These are phyloP conservation scores for Plodia interpunctella DNA, from an alignment of 1,140 invertebrate genomes.

Conservation along the genomic window DNA sequence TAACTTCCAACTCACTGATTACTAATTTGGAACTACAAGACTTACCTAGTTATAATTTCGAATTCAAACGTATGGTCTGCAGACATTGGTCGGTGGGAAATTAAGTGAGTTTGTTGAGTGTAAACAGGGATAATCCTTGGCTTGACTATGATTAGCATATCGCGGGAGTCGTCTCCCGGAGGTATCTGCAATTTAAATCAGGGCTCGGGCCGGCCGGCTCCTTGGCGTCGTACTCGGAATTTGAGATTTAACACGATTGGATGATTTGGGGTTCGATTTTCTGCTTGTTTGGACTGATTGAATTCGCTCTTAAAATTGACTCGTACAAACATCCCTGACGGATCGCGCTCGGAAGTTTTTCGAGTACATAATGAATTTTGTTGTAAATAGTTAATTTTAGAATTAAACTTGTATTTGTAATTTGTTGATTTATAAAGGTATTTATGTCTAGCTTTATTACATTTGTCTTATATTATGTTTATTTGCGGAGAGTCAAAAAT, in stretches of 20 bases:
- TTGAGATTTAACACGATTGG: slow-evolving; percentile 68
- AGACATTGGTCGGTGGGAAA: slow-evolving; percentile 64
- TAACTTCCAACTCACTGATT: too few species aligned
- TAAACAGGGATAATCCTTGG: slow-evolving; percentile 75
- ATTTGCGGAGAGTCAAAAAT: too few species aligned
- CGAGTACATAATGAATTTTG: too few species aligned
- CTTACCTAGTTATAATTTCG: background rate
- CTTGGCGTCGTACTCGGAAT: slow-evolving; percentile 67
- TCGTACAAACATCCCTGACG: slow-evolving; percentile 23
- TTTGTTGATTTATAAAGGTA: too few species aligned
- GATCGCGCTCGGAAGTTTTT: slow-evolving; percentile 1
- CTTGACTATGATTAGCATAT: slow-evolving; percentile 76
- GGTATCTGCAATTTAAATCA: slow-evolving; percentile 74
- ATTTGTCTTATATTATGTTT: too few species aligned
- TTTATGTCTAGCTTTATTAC: too few species aligned
- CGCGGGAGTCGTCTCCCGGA: slow-evolving; percentile 62
- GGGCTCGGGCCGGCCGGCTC: slow-evolving; percentile 58
- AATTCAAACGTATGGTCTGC: background rate
- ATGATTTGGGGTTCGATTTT: slow-evolving; percentile 72
- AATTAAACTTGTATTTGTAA: background rate
- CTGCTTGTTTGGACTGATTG: slow-evolving; percentile 68
- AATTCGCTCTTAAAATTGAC: slow-evolving; percentile 50
- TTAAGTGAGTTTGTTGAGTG: slow-evolving; percentile 76
- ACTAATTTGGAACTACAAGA: background rate
- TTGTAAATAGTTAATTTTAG: too few species aligned